Evolutionary conservation across 2,888 invertebrate genomes (phyloP), one percentile per base, ranked within the genome.

Genomic region (Adelognathus sp.): DNA sequence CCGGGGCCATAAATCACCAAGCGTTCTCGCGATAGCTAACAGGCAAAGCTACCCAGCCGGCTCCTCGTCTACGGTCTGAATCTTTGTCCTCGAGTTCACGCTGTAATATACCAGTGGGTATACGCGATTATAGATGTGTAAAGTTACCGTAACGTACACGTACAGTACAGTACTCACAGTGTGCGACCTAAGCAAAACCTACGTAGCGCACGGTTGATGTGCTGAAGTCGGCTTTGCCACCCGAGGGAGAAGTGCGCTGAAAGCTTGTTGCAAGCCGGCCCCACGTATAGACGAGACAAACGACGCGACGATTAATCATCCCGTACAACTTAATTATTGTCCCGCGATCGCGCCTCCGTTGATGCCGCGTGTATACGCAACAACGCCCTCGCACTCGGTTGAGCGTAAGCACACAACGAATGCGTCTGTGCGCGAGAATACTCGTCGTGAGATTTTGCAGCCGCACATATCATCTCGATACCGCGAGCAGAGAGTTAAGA

Each of bases 291-390:
- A 61, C 60, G 56, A 81, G 69, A 69, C 72, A 78, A 76, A 77
- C 82, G 71, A 78, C 63, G 61, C 61, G 81, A 80, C 81, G 77
- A 86, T 88, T 87, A 87, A 88, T 88, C 87, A 86, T 72, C 79
- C 39, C 60, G 79, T 83, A 82, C 86, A 85, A 86, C 85, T 87
- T 86, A 87, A 88, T 88, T 86, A 88, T 86, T 83, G 83, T 81
- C 71, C n/a, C 79, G 46, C 78, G 66, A 76, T 71, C 78, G 56
- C 76, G 69, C 76, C 75, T 79, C 69, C 69, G 72, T 76, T 74
- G 69, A 78, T 80, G 66, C n/a, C 64, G 6, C 54, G 56, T 46
- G 52, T 33, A 54, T 54, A 50, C 56, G 46, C 52, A 60, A 73
- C 54, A 56, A 33, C 61, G 77, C 63, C 67, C 54, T 33, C 56